These are phyloP conservation scores for Vireo griseus DNA, from an alignment of 2,797 vertebrate species.

Conservation along the genomic window DNA sequence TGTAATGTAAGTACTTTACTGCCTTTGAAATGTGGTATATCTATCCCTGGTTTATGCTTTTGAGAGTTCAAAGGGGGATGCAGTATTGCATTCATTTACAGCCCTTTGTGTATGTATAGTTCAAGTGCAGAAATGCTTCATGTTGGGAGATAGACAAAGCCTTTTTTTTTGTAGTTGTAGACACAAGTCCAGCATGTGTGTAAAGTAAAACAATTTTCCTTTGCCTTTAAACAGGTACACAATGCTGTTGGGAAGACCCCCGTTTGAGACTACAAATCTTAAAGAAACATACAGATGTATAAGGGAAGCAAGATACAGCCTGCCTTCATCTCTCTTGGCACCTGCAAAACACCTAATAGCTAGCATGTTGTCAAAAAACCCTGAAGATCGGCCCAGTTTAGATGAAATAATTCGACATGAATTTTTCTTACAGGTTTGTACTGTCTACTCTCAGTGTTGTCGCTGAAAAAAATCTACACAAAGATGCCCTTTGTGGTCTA, in stretches of 20 bases:
- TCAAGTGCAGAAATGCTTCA: not conserved
- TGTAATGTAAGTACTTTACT: slow-evolving; percentile 89
- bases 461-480: not conserved
- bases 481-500: not conserved
- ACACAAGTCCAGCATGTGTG: not conserved
- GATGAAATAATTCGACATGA: slow-evolving; percentile 94
- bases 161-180: not conserved
- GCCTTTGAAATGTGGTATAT: not conserved
- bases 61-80: not conserved
- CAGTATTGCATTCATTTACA: not conserved
- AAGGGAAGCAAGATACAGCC: slow-evolving; percentile 90
- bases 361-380: slow-evolving; percentile 90
- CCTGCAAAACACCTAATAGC: slow-evolving; percentile 91
- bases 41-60: not conserved
- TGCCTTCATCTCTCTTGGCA: slow-evolving; percentile 88
- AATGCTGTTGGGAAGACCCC: slow-evolving; percentile 93
- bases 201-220: not conserved
- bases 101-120: not conserved
- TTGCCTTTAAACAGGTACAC: slow-evolving; percentile 85
- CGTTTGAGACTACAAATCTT: slow-evolving; percentile 96
- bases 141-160: not conserved
- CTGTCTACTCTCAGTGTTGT: not conserved
- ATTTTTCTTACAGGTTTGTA: slow-evolving; percentile 91
- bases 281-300: slow-evolving; percentile 98
- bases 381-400: slow-evolving; percentile 89